A percentile compares a stretch with the other conserved stretches of the same genome.
These are phyloP conservation scores for Fregetta grallaria DNA, from an alignment of 2,113 vertebrate species.

Conservation along the genomic window DNA sequence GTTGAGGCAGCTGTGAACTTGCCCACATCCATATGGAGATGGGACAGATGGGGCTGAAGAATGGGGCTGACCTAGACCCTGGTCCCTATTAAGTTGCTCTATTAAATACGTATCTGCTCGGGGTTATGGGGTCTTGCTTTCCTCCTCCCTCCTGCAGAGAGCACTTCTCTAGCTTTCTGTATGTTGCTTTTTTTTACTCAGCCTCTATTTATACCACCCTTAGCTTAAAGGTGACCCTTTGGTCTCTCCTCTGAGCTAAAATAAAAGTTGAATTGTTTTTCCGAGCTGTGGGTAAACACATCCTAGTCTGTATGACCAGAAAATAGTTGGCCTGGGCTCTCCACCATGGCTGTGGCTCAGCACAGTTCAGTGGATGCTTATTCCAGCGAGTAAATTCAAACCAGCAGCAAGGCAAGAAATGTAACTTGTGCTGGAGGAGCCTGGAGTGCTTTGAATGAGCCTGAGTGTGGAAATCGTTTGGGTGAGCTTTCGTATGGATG, in stretches of 20 bases:
- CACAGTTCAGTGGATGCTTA: background rate
- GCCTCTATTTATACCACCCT: slow-evolving; percentile 11
- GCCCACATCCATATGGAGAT: background rate
- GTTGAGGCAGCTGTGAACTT: background rate
- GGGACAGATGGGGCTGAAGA: background rate
- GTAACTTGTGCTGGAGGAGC: background rate
- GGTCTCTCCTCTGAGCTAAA: slow-evolving; percentile 16
- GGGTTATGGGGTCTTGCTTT: background rate
- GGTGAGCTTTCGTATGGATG: background rate
- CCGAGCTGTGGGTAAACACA: background rate
- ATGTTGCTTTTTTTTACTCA: background rate
- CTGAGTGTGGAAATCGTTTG: rapidly evolving
- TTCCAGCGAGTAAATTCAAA: background rate
- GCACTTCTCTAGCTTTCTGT: background rate
- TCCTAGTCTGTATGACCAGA: background rate
- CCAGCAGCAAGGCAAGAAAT: background rate
- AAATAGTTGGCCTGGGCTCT: background rate
- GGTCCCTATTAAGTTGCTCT: background rate
- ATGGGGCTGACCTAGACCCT: background rate
- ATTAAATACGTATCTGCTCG: background rate
- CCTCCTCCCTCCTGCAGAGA: background rate
- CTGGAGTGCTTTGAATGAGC: background rate
- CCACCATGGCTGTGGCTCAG: background rate
- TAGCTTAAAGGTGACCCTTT: slow-evolving; percentile 36
- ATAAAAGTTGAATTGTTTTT: background rate